phyloP scores from a whole-genome alignment of 2,113 vertebrate genomes.

The Dasyurus viverrinus region DNA sequence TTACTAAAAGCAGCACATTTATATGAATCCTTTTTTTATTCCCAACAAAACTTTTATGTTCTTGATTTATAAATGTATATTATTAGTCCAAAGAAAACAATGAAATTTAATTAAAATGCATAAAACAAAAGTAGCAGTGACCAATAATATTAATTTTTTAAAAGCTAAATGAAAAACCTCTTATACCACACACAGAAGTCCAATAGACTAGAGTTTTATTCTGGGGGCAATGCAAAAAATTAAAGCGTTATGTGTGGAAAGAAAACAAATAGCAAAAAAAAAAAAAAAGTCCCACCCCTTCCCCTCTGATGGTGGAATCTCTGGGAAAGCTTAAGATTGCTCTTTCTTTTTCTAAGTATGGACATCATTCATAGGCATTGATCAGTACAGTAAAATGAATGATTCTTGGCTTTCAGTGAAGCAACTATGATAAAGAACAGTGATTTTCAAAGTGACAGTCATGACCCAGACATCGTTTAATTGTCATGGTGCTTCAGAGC shows the following conservation, averaged over 20 bases:
- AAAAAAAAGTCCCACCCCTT: background rate
- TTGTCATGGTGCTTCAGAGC: background rate
- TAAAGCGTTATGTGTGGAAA: background rate
- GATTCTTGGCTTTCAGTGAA: background rate
- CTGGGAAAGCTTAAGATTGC: background rate
- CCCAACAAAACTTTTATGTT: background rate
- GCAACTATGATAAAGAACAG: background rate
- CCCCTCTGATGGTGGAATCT: background rate
- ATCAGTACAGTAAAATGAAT: background rate
- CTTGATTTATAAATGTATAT: constrained; percentile 45
- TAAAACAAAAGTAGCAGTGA: constrained; percentile 30
- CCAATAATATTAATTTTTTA: constrained; percentile 46
- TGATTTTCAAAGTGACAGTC: background rate
- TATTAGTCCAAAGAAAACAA: constrained; percentile 33
- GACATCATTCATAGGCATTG: background rate
- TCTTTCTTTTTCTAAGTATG: background rate
- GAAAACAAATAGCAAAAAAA: background rate
- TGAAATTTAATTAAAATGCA: constrained; percentile 43
- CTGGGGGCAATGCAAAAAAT: background rate
- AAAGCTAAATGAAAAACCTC: constrained; percentile 27
- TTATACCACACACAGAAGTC: background rate
- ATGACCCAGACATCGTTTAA: background rate
- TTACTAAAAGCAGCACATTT: constrained; percentile 18
- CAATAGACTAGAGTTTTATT: background rate
- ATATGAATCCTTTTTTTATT: constrained; percentile 30